These are phyloP conservation scores for Leptinotarsa lineolata DNA, from an alignment of 1,140 invertebrate genomes.

Conservation along the genomic window DNA sequence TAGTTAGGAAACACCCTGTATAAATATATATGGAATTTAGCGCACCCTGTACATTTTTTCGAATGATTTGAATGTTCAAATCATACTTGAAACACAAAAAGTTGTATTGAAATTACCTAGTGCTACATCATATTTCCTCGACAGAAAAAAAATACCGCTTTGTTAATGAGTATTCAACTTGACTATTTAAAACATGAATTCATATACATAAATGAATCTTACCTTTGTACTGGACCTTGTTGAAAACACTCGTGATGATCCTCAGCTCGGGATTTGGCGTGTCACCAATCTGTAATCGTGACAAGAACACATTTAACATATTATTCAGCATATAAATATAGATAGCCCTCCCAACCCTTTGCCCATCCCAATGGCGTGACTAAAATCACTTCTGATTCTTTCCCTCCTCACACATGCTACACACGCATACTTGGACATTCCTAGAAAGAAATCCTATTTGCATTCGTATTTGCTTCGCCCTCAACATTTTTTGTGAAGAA, in stretches of 20 bases:
- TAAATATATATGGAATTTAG: too few species aligned
- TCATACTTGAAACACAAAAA: too few species aligned
- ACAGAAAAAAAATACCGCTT: too few species aligned
- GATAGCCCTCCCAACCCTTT: slow-evolving; percentile 27
- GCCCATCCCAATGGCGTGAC: slow-evolving; percentile 46
- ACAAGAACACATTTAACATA: slow-evolving; percentile 47
- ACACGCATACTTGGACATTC: slow-evolving; percentile 59
- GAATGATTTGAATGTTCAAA: too few species aligned
- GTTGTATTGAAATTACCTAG: too few species aligned
- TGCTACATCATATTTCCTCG: too few species aligned
- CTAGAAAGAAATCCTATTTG: slow-evolving; percentile 15
- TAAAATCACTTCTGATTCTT: slow-evolving; percentile 33
- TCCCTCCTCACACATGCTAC: slow-evolving; percentile 26
- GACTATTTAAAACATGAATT: too few species aligned
- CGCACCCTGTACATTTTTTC: too few species aligned
- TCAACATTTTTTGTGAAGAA: neutral
- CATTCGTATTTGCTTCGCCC: slow-evolving; percentile 16
- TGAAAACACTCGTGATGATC: slow-evolving; percentile 85
- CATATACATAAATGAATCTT: slow-evolving; percentile 49
- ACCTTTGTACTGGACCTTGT: slow-evolving; percentile 81
- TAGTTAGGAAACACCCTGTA: too few species aligned
- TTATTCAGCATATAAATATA: slow-evolving; percentile 30
- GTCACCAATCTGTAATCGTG: slow-evolving; percentile 75
- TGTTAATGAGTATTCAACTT: too few species aligned
- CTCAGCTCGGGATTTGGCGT: slow-evolving; percentile 81